Conservation (phyloP, 2,888 invertebrate species). For the Tenodera sinensis region DNA sequence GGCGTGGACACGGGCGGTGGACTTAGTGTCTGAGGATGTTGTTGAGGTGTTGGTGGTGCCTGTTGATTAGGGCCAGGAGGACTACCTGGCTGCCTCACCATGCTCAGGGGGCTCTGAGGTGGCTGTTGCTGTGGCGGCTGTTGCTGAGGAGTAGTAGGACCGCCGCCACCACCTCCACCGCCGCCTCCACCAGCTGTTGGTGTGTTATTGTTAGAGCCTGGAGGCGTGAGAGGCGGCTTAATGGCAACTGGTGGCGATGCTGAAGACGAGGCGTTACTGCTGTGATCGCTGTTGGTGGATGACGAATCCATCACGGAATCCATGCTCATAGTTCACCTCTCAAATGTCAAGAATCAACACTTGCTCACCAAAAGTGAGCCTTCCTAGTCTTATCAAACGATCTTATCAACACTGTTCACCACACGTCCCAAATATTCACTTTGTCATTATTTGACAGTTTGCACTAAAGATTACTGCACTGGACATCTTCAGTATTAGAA, state of each 20-base stretch:
- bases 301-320: constrained; percentile 57
- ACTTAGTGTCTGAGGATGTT: constrained; percentile 56
- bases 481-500: too few relatives aligned
- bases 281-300: constrained; percentile 54
- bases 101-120: constrained; percentile 28
- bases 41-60: constrained; percentile 47
- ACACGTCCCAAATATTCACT: background rate
- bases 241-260: constrained; percentile 46
- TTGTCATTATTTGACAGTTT: background rate
- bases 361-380: background rate
- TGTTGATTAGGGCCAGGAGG: constrained; percentile 42
- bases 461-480: background rate
- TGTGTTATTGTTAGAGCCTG: constrained; percentile 45
- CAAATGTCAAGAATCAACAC: background rate
- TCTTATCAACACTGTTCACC: background rate
- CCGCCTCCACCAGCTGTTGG: constrained; percentile 43
- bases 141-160: constrained; percentile 37
- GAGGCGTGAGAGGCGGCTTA: constrained; percentile 45
- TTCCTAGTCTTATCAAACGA: background rate
- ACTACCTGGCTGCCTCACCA: constrained; percentile 41
- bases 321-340: constrained; percentile 41
- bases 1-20: constrained; percentile 60
- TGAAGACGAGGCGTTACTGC: constrained; percentile 52
- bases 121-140: constrained; percentile 37
- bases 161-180: constrained; percentile 38